Evolutionary conservation across 2,888 invertebrate genomes (phyloP), one percentile per base, ranked within the genome.

Genomic region (Drosophila mimetica): DNA sequence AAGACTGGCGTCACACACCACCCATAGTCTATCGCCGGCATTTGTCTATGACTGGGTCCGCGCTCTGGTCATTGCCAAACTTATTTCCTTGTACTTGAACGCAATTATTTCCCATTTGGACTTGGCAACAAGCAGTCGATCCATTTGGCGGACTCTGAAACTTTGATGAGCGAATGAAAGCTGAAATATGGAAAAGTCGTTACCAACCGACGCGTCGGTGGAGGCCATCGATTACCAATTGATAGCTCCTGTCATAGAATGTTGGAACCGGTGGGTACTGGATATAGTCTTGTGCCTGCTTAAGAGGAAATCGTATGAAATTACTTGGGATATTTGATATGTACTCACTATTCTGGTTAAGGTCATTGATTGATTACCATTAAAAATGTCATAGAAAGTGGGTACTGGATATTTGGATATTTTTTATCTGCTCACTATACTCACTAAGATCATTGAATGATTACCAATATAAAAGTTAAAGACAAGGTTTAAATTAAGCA

Each of bases 71-170:
- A 85, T 76, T 83, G 80, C 80, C 80, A 75, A 85, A 78, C 74
- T 66, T 78, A 71, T 82, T 80, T 85, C 86, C 80, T 75, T 79
- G 76, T 79, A 77, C 82, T 76, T 82, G 75, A 55, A 63, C 69
- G 61, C 63, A 76, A 79, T 78, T 79, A 71, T 70, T 74, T 79
- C 39, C 28, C 61, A 48, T 52, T 60, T 14, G 41, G 50, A 52
- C 77, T 64, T 74, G 70, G 67, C 61, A 71, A 72, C 72, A 63
- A 41, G 20, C 37, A 16, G 25, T 7, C 32, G 20, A 9, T 28
- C 20, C 25, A 37, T 51, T 61, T 41, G 36, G 13, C 14, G 46
- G 30, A n/a, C 42, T 58, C 63, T 75, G 41, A 42, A 74, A 81
- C 37, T 78, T 80, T 75, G 51, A 76, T 73, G 79, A 75, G 63